Evolutionary conservation across 1,140 invertebrate genomes (phyloP), one percentile per base, ranked within the genome.

Genomic region (Coelopa frigida): DNA sequence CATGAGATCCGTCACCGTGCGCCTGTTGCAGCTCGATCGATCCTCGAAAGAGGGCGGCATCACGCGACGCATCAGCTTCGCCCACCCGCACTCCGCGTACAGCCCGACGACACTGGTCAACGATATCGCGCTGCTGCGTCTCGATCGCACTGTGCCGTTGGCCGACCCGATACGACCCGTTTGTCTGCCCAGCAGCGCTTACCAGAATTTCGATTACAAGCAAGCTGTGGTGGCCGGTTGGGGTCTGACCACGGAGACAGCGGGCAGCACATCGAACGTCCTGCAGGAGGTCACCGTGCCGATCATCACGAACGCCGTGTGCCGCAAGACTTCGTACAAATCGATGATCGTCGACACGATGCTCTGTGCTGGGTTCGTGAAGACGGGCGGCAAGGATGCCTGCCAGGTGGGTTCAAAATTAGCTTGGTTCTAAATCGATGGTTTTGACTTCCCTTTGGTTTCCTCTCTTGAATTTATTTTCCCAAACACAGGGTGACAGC

Each of bases 291-390:
- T 85, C 0, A 73, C 82, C 15, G 72, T 95, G 21, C 90, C 90
- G 0, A 83, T 95, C n/a, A 93, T 91, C 85, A 79, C 85, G 38
- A 94, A 93, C 67, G 82, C 85, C 32, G 88, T 94, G 52, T 92
- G 91, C 59, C 46, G 55, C 1, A 84, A 93, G 60, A 75, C 81
- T 15, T 85, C 87, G 3, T 94, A 93, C 68, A 89, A 87, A 65
- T 87, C 92, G 53, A 87, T 87, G 31, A 94, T 95, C 50, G 91
- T 87, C 2, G 80, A 83, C 18, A 88, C 86, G 38, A 94, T 94
- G 73, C 71, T 95, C 8, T 95, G 92, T 66, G 91, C 92, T 24
- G 91, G 92, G 0, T 87, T 85, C 55, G 82, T 84, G 2, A 79
- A 89, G 54, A 81, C 89, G 54, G 91, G 91, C 5, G 89, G 90